Base-by-base conservation (phyloP, 1,140 invertebrate species). In the Ladona fulva region DNA sequence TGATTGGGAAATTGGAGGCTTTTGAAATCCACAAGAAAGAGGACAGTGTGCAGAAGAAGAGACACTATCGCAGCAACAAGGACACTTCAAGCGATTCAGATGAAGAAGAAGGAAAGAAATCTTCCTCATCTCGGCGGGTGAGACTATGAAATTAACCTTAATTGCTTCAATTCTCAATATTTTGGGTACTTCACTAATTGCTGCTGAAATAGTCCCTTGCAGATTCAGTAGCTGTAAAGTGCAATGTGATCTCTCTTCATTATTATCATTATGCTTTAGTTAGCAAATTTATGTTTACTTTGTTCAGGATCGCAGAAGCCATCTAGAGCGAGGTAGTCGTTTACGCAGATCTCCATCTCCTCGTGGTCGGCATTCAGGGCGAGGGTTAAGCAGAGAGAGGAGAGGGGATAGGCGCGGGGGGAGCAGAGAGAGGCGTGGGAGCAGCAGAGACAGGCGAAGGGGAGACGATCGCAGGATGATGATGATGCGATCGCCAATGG, bases 61-160 rank as follows among this genome's bases (percentile, higher is more conserved):
- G 95, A 25, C 94, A 95, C 76, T 96, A 96, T 82, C 88, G 95
- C 12, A 89, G 88, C 75, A 95, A 94, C 76, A 95, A 95, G 82
- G 92, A 93, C 74, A 92, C 93, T 80, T 91, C 90, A 24, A 88
- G 85, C 79, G 87, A 88, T 52, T 87, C 87, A 0, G 87, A 87
- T 66, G 81, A 81, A 42, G 78, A 78, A 73, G 80, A 80, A 59
- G 24, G 42, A 16, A 66, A 66, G n/a, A 66, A 66, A 22, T 66
- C 52, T 19, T 66, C 52, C 3, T 66, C 52, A 22, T 66, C 52
- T 6, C 52, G 52, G 1, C 14, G 52, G 52, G 52, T 66, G 52
- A 66, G 52, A 12, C n/a, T 6, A 66, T 52, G 10, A 19, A 52
- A 52, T 52, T 10, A 19, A 52, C 19, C 19, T 19, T 19, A 52